Conservation (phyloP, 64 coral and sea anemone species). For the Anthopleura sola region DNA sequence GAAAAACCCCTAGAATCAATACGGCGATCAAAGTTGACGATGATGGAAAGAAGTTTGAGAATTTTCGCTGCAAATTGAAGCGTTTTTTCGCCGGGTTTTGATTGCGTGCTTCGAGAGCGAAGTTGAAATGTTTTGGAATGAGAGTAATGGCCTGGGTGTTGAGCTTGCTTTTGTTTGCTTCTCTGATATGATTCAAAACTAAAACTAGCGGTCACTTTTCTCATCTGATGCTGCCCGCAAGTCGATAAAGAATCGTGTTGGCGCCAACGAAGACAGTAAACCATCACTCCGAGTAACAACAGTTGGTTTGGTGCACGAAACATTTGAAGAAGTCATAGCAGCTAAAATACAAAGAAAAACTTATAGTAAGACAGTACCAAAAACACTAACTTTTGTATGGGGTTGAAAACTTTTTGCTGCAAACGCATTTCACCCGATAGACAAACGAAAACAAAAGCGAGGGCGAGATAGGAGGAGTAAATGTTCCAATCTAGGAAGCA, state of each 20-base stretch:
- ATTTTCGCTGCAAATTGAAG: background rate
- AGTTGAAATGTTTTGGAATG: slow-evolving; percentile 40
- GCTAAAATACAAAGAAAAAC: background rate
- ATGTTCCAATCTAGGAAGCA: background rate
- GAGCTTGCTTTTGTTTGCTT: background rate
- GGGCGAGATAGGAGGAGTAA: background rate
- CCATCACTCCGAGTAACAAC: background rate
- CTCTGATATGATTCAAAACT: slow-evolving; percentile 12
- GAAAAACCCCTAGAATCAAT: background rate
- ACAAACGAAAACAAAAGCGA: background rate
- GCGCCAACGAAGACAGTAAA: slow-evolving; percentile 21
- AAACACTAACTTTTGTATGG: background rate
- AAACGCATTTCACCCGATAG: background rate
- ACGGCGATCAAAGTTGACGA: background rate
- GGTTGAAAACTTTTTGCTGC: background rate
- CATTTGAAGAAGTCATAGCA: background rate
- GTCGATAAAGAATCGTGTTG: slow-evolving; percentile 19
- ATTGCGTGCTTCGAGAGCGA: slow-evolving; percentile 19
- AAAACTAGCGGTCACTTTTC: slow-evolving; percentile 24
- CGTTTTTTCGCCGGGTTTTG: background rate
- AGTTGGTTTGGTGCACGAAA: slow-evolving; percentile 9
- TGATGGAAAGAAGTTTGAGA: background rate
- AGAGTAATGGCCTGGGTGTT: background rate
- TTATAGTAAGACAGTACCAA: background rate
- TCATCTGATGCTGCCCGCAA: slow-evolving; percentile 8